Conservation (phyloP, 2,888 invertebrate genomes). For the Lymantria monacha region DNA sequence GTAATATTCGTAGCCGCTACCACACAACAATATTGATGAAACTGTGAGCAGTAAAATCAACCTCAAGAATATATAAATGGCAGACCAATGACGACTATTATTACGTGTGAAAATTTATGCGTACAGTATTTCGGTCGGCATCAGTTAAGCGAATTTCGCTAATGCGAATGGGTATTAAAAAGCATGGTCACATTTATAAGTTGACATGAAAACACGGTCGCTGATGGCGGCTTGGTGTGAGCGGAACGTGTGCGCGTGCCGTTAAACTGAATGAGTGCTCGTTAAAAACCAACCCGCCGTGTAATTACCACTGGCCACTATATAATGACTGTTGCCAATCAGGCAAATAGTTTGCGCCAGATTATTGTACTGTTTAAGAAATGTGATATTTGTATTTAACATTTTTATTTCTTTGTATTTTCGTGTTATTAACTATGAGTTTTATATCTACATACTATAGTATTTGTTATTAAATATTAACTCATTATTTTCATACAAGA, state of each 20-base stretch:
- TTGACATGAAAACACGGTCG: conserved; percentile 34
- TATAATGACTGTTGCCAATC: conserved; percentile 26
- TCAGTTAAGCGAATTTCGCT: conserved; percentile 29
- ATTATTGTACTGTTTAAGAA: background rate
- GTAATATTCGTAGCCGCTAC: no score
- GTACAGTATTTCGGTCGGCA: conserved; percentile 17
- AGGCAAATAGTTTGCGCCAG: conserved; percentile 5
- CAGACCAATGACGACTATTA: no score
- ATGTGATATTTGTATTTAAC: background rate
- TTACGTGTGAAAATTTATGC: conserved; percentile 23
- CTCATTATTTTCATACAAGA: no score
- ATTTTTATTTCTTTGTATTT: no score
- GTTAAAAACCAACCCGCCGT: conserved; percentile 69
- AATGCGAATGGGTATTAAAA: conserved; percentile 36
- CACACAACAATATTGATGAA: no score
- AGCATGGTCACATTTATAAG: conserved; percentile 41
- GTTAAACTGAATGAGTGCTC: conserved; percentile 68
- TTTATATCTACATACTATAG: no score
- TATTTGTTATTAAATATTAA: no score
- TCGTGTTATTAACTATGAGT: no score
- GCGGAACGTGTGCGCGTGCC: conserved; percentile 49
- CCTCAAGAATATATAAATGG: no score
- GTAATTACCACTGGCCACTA: conserved; percentile 66
- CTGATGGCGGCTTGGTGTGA: conserved; percentile 25
- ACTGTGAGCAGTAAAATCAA: no score